Evolutionary conservation across 37 sponge, comb jelly and placozoan species (phyloP).

Genomic region (Ianthella basta): DNA sequence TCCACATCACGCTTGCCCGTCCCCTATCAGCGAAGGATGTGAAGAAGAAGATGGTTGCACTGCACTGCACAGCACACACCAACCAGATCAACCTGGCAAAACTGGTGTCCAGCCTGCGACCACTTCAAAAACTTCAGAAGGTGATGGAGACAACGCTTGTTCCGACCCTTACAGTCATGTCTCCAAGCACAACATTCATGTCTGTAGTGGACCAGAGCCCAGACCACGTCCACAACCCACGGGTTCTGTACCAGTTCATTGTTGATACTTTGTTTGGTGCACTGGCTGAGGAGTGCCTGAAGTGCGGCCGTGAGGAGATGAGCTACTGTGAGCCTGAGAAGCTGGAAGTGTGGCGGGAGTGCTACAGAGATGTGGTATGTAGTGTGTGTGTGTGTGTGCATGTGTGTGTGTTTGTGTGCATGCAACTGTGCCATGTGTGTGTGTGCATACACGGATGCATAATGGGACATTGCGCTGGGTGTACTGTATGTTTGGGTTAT

Average conservation of each 20-base stretch:
- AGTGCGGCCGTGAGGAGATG: neutral
- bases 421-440: neutral
- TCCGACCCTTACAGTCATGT: neutral
- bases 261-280: slow-evolving; percentile 62
- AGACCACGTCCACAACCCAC: slow-evolving; percentile 26
- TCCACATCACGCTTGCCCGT: slow-evolving; percentile 43
- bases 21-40: slow-evolving; percentile 32
- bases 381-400: neutral
- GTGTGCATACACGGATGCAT: no score
- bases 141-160: neutral
- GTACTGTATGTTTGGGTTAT: no score
- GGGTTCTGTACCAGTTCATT: slow-evolving; percentile 52
- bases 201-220: neutral
- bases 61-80: slow-evolving; percentile 61
- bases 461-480: no score
- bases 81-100: slow-evolving; percentile 77
- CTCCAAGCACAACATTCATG: slow-evolving; percentile 1
- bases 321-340: slow-evolving; percentile 22
- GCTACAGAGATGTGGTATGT: slow-evolving; percentile 51
- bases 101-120: slow-evolving; percentile 59
- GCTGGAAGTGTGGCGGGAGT: slow-evolving; percentile 53
- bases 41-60: slow-evolving; percentile 31
- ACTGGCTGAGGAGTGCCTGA: slow-evolving; percentile 37
- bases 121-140: slow-evolving; percentile 41
- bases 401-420: neutral